These are phyloP conservation scores for Eupeodes luniger DNA, from an alignment of 2,888 invertebrate genomes.

Conservation along the genomic window DNA sequence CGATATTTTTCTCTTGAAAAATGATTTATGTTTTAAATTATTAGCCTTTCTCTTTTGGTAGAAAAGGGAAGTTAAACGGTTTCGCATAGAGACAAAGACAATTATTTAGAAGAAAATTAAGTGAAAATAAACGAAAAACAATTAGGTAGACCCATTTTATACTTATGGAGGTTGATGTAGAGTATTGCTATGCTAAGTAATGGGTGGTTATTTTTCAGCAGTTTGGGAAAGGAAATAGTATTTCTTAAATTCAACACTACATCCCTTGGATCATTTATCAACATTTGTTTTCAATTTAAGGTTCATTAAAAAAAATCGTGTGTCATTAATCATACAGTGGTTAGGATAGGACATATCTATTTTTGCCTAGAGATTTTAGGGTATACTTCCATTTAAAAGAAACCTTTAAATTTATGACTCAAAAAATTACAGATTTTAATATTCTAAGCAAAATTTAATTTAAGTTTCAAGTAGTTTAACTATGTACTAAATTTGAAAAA, in stretches of 20 bases:
- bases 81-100: not conserved
- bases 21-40: conserved; percentile 4
- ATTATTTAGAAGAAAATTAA: conserved; percentile 1
- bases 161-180: not conserved
- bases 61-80: not conserved
- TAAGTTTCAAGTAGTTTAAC: too few relatives aligned
- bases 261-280: conserved; percentile 9
- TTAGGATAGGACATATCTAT: too few relatives aligned
- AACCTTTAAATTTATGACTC: too few relatives aligned
- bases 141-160: not conserved
- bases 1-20: not conserved
- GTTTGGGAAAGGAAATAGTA: not conserved
- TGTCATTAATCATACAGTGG: not conserved
- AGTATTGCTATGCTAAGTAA: too few relatives aligned
- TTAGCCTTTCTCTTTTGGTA: not conserved
- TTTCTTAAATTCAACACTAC: conserved; percentile 3
- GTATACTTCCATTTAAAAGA: too few relatives aligned
- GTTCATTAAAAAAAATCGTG: not conserved
- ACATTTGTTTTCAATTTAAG: not conserved
- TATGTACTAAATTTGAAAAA: too few relatives aligned
- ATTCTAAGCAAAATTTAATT: too few relatives aligned
- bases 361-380: too few relatives aligned
- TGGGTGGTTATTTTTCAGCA: not conserved
- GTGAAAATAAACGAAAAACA: conserved; percentile 18
- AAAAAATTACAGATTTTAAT: too few relatives aligned